Evolutionary conservation across 2,113 vertebrate genomes (phyloP).

Genomic region (Sardina pilchardus): DNA sequence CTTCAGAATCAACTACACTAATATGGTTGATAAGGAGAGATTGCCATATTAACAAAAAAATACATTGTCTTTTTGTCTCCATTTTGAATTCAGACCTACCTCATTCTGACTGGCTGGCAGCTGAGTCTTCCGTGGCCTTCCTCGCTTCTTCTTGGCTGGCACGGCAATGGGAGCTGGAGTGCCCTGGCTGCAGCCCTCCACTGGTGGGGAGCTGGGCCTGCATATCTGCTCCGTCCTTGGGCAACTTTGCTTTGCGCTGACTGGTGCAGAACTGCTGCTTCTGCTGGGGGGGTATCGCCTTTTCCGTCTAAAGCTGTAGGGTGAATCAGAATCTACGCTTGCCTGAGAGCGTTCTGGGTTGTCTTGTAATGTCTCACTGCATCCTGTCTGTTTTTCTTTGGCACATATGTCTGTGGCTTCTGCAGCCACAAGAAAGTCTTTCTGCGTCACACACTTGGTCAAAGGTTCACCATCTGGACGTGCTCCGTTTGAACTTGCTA

Average conservation of each 20-base stretch:
- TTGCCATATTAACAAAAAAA: not conserved
- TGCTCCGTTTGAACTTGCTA: not conserved
- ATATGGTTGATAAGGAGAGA: too few species aligned
- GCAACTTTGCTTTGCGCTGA: not conserved
- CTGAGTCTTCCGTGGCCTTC: not conserved
- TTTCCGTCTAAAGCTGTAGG: not conserved
- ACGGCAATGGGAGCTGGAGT: not conserved
- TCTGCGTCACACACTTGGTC: not conserved
- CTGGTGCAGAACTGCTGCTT: not conserved
- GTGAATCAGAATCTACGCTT: not conserved
- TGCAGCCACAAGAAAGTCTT: not conserved
- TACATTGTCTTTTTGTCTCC: too few species aligned
- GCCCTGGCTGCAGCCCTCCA: not conserved
- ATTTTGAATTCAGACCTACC: not conserved
- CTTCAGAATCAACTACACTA: too few species aligned
- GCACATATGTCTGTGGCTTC: not conserved
- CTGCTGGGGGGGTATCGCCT: not conserved
- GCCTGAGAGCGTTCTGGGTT: not conserved
- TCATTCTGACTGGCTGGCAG: not conserved
- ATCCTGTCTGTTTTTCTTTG: not conserved
- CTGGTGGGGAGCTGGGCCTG: not conserved
- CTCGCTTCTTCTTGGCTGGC: not conserved
- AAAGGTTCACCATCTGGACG: not conserved
- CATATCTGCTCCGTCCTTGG: not conserved
- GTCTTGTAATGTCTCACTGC: not conserved